These are phyloP conservation scores for Andrena flavipes DNA, from an alignment of 2,888 invertebrate genomes.

Conservation along the genomic window DNA sequence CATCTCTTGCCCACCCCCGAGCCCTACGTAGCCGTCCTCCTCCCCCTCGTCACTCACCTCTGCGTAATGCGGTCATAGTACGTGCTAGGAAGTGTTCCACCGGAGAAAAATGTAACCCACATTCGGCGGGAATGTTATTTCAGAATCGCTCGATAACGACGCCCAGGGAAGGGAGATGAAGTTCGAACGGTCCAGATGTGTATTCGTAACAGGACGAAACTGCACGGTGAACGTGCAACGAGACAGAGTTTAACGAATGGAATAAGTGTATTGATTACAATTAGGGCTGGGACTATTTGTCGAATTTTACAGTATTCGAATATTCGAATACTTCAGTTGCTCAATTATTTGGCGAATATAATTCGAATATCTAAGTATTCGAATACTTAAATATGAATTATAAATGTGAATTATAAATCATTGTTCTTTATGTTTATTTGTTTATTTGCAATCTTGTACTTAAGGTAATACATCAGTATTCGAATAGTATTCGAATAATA, in stretches of 20 bases:
- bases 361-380: too few relatives aligned
- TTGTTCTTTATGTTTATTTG: too few relatives aligned
- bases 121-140: constrained; percentile 58
- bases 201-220: constrained; percentile 8
- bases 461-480: too few relatives aligned
- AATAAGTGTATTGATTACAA: neutral
- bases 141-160: constrained; percentile 45
- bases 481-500: too few relatives aligned
- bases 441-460: too few relatives aligned
- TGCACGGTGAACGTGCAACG: neutral
- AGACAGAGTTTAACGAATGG: neutral
- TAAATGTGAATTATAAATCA: too few relatives aligned
- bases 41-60: constrained; percentile 34
- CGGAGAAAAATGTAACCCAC: constrained; percentile 60
- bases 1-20: constrained; percentile 23
- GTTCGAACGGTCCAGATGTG: constrained; percentile 30
- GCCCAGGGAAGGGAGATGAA: neutral
- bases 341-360: too few relatives aligned
- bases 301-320: too few relatives aligned
- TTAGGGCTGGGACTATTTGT: too few relatives aligned
- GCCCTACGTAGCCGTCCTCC: neutral
- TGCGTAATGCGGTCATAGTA: constrained; percentile 55
- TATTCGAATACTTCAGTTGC: too few relatives aligned
- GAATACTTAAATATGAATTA: too few relatives aligned
- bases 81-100: constrained; percentile 43